Conservation (phyloP, 1,140 invertebrate genomes). For the Araneus ventricosus region DNA sequence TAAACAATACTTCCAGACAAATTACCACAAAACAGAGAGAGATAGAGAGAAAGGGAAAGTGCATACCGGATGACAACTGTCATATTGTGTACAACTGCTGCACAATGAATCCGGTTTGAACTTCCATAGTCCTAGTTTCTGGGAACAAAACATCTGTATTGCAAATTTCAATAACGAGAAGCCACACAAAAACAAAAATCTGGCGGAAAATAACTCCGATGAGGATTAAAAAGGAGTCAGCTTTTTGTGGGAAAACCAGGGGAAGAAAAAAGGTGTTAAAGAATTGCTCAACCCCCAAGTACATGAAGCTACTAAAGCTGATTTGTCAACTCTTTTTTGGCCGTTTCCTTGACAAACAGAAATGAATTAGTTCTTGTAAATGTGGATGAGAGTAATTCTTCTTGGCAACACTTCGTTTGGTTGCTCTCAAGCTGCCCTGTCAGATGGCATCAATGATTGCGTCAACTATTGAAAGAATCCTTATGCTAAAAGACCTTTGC, state of each 20-base stretch:
- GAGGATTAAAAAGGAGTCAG: constrained; percentile 7
- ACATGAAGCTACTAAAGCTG: constrained; percentile 11
- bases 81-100: not conserved
- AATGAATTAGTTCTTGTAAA: constrained; percentile 27
- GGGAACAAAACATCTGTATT: not conserved
- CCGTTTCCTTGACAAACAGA: not conserved
- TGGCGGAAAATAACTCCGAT: not conserved
- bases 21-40: no score
- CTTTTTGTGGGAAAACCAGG: not conserved
- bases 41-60: not conserved
- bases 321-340: constrained; percentile 27
- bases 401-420: constrained; percentile 22
- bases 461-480: constrained; percentile 53
- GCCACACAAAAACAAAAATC: not conserved
- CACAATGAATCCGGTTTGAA: not conserved
- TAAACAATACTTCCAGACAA: no score
- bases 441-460: constrained; percentile 52
- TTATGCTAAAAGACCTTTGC: constrained; percentile 45
- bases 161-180: not conserved
- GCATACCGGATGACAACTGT: not conserved
- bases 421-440: constrained; percentile 24
- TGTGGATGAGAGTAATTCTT: not conserved
- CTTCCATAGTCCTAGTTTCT: not conserved
- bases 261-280: not conserved
- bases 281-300: constrained; percentile 17